Conservation (phyloP, 1,140 invertebrate species). For the Drosophila quadrilineata region DNA sequence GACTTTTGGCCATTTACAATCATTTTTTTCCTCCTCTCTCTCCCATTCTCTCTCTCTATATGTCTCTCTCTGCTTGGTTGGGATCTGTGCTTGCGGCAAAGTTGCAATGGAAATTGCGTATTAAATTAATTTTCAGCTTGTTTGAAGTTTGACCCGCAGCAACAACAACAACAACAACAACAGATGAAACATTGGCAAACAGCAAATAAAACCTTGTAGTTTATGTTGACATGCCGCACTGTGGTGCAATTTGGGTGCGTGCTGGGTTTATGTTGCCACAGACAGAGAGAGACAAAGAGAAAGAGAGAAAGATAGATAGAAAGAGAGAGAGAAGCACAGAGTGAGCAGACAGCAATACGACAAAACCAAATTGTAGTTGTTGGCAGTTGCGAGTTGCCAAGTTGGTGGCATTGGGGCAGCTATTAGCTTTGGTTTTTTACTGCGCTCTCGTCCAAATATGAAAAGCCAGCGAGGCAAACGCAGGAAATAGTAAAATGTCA, state of each 20-base stretch:
- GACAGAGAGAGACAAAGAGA: constrained; percentile 2
- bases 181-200: constrained; percentile 42
- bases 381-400: constrained; percentile 4
- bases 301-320: background rate
- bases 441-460: constrained; percentile 60
- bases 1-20: constrained; percentile 76
- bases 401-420: constrained; percentile 33
- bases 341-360: too few species aligned
- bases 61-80: too few species aligned
- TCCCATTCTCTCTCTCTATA: too few species aligned
- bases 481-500: constrained; percentile 76
- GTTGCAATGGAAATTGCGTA: constrained; percentile 63
- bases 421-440: constrained; percentile 76
- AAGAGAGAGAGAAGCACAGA: too few species aligned
- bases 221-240: constrained; percentile 64
- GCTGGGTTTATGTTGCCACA: constrained; percentile 34
- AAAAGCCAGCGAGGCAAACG: constrained; percentile 60
- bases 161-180: constrained; percentile 10
- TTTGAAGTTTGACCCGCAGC: constrained; percentile 68
- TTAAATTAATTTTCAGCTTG: constrained; percentile 78
- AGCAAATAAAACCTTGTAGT: constrained; percentile 67
- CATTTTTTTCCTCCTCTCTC: constrained; percentile 45
- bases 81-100: constrained; percentile 24
- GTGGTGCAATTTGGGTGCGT: constrained; percentile 41
- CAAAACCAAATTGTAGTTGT: constrained; percentile 58